Base-by-base conservation (phyloP, 2,797 vertebrate species). In the Zalophus californianus region DNA sequence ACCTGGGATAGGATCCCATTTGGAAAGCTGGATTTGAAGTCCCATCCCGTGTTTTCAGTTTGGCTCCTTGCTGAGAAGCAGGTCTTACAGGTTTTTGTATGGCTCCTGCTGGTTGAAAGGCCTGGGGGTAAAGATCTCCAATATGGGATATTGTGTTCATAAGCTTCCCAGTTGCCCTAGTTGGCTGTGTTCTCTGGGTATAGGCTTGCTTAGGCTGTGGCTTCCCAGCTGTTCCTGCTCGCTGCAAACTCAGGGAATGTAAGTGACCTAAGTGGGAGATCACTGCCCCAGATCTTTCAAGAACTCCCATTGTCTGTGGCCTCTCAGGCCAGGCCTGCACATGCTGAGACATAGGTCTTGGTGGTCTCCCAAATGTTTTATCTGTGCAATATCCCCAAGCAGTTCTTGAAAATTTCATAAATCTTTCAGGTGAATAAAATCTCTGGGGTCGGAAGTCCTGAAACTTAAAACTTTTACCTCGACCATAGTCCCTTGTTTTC, bases 371-470 rank as follows among this genome's bases (percentile, higher is more conserved):
- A 86, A 54, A 54, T 32, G 29, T 79, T 90, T 64, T 15, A 54
- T 18, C 35, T 27, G 13, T 10, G 14, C 32, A 64, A 87, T 1
- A 13, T 48, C 84, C 84, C 52, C 0, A 13, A 85, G 72, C 8
- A 58, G 44, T 20, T 88, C 60, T 48, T 10, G 84, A 35, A 83
- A 91, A 90, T 7, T 94, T 90, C 44, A 60, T 70, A 38, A 92
- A 83, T 52, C 66, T 93, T 94, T 58, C 50, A 64, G 32, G 38
- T 38, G 93, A 83, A 78, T 83, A 66, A 97, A 88, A 95, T 86
- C 80, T 96, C 86, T 73, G 97, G 23, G 97, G 93, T 60, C 79
- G 93, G 72, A 93, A 94, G 41, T 62, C 82, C 2, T 75, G 80
- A 84, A 62, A 21, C 50, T 72, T 77, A 75, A 93, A 93, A 87